Conservation (phyloP, 2,888 invertebrate species). For the Cerceris ruficornis region DNA sequence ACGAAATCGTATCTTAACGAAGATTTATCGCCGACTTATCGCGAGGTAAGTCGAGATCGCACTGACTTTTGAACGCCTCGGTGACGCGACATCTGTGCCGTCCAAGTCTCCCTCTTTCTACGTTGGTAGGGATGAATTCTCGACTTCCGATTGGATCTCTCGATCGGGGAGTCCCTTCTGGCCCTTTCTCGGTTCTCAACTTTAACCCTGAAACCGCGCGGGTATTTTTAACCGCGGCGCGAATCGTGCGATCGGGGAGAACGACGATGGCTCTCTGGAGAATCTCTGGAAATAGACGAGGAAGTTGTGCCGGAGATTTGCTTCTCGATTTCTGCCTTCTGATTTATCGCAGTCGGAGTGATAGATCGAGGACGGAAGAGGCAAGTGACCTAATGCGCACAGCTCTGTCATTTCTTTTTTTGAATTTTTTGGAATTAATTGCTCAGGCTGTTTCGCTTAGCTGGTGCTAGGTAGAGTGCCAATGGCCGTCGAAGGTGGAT, state of each 20-base stretch:
- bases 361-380: too few relatives aligned
- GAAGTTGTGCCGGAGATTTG: neutral
- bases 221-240: conserved; percentile 17
- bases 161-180: conserved; percentile 8
- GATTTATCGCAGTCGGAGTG: too few relatives aligned
- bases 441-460: too few relatives aligned
- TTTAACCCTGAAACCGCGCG: conserved; percentile 14
- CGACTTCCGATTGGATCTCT: conserved; percentile 35
- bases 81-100: conserved; percentile 49
- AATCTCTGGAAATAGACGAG: conserved; percentile 1
- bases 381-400: too few relatives aligned
- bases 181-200: conserved; percentile 44
- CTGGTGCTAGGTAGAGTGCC: too few relatives aligned
- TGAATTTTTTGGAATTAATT: too few relatives aligned
- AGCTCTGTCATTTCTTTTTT: too few relatives aligned
- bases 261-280: conserved; percentile 2
- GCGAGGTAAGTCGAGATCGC: conserved; percentile 42
- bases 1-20: neutral
- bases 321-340: neutral
- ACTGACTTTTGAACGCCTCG: conserved; percentile 52
- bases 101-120: neutral
- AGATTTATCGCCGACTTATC: conserved; percentile 51
- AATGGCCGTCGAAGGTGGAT: too few relatives aligned
- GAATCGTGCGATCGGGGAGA: neutral
- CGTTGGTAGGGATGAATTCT: conserved; percentile 28